Percentiles rank a stretch among this genome's conserved stretches.
phyloP scores from a whole-genome alignment of 2,888 invertebrate species.

The Temnothorax unifasciatus region DNA sequence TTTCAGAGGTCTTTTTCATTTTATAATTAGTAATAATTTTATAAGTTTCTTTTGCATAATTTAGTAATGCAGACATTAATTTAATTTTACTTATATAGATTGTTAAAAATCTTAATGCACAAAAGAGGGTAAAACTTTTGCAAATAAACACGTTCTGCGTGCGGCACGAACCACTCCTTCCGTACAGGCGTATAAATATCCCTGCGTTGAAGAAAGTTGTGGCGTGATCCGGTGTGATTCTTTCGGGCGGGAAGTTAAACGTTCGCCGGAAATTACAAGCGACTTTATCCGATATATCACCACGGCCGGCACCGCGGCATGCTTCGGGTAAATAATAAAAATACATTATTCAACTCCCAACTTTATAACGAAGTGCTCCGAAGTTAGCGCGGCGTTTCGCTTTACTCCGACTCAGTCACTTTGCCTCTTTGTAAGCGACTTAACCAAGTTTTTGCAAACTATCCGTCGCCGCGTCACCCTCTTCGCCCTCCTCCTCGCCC shows the following conservation, averaged over 20 bases:
- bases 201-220: slow-evolving; percentile 37
- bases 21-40: background rate
- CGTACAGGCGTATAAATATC: slow-evolving; percentile 46
- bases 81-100: background rate
- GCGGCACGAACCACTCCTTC: slow-evolving; percentile 10
- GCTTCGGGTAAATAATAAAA: slow-evolving; percentile 65
- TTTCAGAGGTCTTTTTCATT: background rate
- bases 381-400: slow-evolving; percentile 64
- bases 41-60: background rate
- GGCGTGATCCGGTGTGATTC: slow-evolving; percentile 58
- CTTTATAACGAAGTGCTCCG: slow-evolving; percentile 64
- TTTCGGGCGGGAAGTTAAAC: slow-evolving; percentile 52
- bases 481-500: background rate
- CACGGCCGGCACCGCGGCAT: slow-evolving; percentile 34
- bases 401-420: slow-evolving; percentile 60
- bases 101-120: slow-evolving; percentile 11
- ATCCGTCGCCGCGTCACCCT: slow-evolving; percentile 45
- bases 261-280: slow-evolving; percentile 57
- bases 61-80: background rate
- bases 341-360: slow-evolving; percentile 67
- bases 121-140: background rate
- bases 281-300: slow-evolving; percentile 58
- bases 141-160: slow-evolving; percentile 41
- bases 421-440: slow-evolving; percentile 64
- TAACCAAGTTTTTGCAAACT: slow-evolving; percentile 66